Evolutionary conservation across 1,140 invertebrate genomes (phyloP).

Genomic region (Triops longicaudatus): DNA sequence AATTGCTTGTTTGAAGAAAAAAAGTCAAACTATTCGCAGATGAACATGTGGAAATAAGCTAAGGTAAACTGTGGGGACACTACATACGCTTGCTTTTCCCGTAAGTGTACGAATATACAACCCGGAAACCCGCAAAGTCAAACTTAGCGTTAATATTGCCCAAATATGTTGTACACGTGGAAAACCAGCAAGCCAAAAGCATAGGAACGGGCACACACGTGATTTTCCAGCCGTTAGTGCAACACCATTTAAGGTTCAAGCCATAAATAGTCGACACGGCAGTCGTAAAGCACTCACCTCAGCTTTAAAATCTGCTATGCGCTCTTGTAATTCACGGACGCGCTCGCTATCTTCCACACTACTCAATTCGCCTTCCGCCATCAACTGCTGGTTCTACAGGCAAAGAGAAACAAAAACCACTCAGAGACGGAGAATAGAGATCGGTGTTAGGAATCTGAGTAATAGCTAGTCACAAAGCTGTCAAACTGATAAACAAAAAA

Average conservation of each 20-base stretch:
- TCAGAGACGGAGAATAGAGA: not conserved
- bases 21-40: too few species aligned
- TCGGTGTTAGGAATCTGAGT: not conserved
- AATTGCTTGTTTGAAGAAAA: too few species aligned
- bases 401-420: slow-evolving; percentile 29
- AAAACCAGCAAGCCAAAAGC: not conserved
- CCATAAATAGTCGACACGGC: not conserved
- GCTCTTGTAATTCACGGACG: slow-evolving; percentile 79
- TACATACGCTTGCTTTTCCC: too few species aligned
- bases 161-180: not conserved
- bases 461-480: not conserved
- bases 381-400: slow-evolving; percentile 79
- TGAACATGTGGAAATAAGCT: too few species aligned
- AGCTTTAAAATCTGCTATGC: slow-evolving; percentile 79
- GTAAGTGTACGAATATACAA: not conserved
- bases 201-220: not conserved
- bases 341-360: slow-evolving; percentile 71
- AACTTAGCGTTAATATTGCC: not conserved
- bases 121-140: not conserved
- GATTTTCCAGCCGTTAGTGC: slow-evolving; percentile 2
- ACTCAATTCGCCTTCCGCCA: slow-evolving; percentile 75
- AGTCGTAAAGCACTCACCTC: slow-evolving; percentile 53
- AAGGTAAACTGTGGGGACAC: too few species aligned
- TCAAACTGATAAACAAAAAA: slow-evolving; percentile 12
- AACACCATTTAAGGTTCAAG: slow-evolving; percentile 14